Evolutionary conservation across 2,797 vertebrate genomes (phyloP).

Genomic region (Microctenopoma stevenorrisi): DNA sequence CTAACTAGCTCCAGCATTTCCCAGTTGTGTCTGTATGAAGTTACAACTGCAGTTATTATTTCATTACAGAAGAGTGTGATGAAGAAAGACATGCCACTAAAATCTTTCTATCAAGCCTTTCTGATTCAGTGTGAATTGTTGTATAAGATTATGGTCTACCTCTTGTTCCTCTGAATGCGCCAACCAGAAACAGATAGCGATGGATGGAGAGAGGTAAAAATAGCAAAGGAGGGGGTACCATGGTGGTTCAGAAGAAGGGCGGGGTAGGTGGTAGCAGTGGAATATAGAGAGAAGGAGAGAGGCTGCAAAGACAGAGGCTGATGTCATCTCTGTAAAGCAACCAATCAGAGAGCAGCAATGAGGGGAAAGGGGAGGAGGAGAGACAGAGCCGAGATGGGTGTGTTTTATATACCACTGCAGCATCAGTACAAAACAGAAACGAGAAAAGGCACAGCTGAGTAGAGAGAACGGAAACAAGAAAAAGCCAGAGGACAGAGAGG

Average conservation of each 20-base stretch:
- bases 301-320: constrained; percentile 58
- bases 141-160: no score
- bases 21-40: no score
- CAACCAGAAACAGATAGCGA: not conserved
- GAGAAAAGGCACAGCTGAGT: constrained; percentile 20
- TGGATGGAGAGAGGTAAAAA: constrained; percentile 37
- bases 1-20: no score
- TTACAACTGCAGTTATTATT: no score
- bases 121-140: no score
- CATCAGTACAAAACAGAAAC: constrained; percentile 47
- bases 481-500: not conserved
- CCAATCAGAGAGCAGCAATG: constrained; percentile 66
- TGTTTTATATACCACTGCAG: constrained; percentile 78
- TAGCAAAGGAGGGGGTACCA: constrained; percentile 16
- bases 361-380: constrained; percentile 40
- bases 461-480: not conserved
- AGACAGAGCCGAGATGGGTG: constrained; percentile 70
- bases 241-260: constrained; percentile 54
- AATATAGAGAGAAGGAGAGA: constrained; percentile 51
- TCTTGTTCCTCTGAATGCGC: no score
- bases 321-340: constrained; percentile 70
- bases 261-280: constrained; percentile 57
- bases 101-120: no score
- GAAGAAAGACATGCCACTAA: no score
- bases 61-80: no score